Conservation (phyloP, 2,113 vertebrate genomes). For the Alligator mississippiensis region DNA sequence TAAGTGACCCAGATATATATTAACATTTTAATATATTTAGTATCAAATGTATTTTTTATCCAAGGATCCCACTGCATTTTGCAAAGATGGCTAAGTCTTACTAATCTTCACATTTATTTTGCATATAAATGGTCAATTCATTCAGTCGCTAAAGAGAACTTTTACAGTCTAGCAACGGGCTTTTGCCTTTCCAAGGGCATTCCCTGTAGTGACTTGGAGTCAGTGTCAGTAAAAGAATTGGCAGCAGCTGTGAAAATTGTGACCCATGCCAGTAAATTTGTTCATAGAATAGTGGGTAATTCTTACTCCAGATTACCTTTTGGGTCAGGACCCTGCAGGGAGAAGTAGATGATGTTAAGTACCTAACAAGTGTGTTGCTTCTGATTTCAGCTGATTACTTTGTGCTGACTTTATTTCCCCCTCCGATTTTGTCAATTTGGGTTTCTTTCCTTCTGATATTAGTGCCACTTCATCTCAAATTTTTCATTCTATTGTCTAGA, state of each 20-base stretch:
- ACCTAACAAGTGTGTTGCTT: background rate
- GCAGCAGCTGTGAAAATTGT: background rate
- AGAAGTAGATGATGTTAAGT: background rate
- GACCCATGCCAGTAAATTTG: background rate
- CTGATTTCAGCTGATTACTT: background rate
- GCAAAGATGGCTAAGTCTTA: background rate
- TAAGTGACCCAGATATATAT: background rate
- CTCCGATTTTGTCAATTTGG: background rate
- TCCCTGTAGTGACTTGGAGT: background rate
- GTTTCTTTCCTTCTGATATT: background rate
- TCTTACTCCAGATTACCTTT: background rate
- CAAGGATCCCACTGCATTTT: background rate
- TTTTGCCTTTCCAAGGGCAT: background rate
- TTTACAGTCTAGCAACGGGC: background rate
- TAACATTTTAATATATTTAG: constrained; percentile 12
- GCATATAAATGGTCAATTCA: background rate
- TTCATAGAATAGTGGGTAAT: background rate
- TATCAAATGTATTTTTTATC: background rate
- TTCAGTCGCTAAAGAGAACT: background rate
- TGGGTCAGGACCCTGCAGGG: background rate
- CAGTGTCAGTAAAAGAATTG: background rate
- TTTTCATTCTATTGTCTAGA: background rate
- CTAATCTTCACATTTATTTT: background rate
- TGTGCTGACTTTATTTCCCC: background rate
- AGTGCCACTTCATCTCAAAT: background rate